Percentiles rank a stretch among this genome's conserved stretches.
Conservation (phyloP, 35 echinoderm and acorn worm genomes). For the Eucidaris tribuloides region DNA sequence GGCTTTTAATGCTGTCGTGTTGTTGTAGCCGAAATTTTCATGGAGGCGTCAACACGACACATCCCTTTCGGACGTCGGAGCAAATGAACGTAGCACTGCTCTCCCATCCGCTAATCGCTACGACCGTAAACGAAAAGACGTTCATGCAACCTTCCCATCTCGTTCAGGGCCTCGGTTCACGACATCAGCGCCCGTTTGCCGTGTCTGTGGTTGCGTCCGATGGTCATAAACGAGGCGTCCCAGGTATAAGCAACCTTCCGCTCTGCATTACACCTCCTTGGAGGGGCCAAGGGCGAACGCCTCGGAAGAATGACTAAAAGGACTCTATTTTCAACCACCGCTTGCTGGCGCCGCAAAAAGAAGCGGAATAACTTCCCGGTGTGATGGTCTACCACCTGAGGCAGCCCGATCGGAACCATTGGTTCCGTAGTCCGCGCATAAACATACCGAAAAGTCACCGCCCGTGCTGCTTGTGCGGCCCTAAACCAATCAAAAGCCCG, state of each 20-base stretch:
- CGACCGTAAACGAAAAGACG: neutral
- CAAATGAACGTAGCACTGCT: neutral
- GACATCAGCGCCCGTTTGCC: conserved; percentile 1
- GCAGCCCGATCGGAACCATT: neutral
- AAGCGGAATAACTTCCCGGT: conserved; percentile 12
- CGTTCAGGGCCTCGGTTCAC: conserved; percentile 14
- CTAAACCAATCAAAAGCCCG: neutral
- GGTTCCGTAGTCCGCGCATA: neutral
- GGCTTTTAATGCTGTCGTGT: neutral
- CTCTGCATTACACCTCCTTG: neutral
- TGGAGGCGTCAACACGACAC: neutral
- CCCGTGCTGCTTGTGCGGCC: neutral
- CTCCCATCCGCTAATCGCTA: neutral
- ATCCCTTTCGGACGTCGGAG: neutral
- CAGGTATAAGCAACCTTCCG: conserved; percentile 9
- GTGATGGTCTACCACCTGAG: neutral
- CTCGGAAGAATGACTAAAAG: neutral
- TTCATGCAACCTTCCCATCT: neutral
- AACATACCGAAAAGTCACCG: conserved; percentile 20
- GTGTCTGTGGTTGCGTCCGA: neutral
- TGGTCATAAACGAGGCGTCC: neutral
- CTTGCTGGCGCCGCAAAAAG: neutral
- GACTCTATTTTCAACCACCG: neutral
- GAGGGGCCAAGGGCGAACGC: neutral
- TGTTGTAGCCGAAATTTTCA: neutral